Conservation (phyloP, 2,888 invertebrate genomes). For the Leptinotarsa tumamoca region DNA sequence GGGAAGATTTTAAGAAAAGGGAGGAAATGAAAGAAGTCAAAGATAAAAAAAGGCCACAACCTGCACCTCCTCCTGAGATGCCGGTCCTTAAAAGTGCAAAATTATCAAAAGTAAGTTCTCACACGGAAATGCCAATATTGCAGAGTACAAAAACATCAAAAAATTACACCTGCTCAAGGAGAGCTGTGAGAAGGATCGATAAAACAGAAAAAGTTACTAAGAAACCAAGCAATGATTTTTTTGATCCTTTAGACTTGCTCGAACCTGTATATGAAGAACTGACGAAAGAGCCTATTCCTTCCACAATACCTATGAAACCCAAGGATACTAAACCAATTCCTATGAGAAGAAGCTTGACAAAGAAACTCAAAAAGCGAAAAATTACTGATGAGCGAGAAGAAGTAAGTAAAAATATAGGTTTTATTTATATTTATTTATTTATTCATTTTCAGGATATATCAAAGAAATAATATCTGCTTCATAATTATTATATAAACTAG, state of each 20-base stretch:
- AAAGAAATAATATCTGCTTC: no score
- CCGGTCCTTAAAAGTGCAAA: conserved; percentile 32
- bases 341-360: conserved; percentile 40
- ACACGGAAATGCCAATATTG: conserved; percentile 33
- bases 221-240: conserved; percentile 46
- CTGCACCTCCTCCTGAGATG: conserved; percentile 28
- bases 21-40: conserved; percentile 33
- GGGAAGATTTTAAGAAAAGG: conserved; percentile 43
- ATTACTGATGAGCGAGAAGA: conserved; percentile 52
- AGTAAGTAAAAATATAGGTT: conserved; percentile 40
- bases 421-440: background rate
- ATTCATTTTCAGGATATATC: no score
- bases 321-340: conserved; percentile 43
- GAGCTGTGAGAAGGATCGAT: conserved; percentile 32
- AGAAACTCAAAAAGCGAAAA: conserved; percentile 49
- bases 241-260: conserved; percentile 60
- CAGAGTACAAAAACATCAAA: conserved; percentile 27
- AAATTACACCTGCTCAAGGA: conserved; percentile 21
- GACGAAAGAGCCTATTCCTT: conserved; percentile 47
- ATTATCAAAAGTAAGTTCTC: conserved; percentile 27
- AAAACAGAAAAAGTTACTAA: conserved; percentile 30
- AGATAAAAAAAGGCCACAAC: conserved; percentile 28
- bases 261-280: conserved; percentile 62
- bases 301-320: conserved; percentile 32
- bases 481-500: no score